Evolutionary conservation across 2,888 invertebrate genomes (phyloP).

Genomic region (Apamea monoglypha): DNA sequence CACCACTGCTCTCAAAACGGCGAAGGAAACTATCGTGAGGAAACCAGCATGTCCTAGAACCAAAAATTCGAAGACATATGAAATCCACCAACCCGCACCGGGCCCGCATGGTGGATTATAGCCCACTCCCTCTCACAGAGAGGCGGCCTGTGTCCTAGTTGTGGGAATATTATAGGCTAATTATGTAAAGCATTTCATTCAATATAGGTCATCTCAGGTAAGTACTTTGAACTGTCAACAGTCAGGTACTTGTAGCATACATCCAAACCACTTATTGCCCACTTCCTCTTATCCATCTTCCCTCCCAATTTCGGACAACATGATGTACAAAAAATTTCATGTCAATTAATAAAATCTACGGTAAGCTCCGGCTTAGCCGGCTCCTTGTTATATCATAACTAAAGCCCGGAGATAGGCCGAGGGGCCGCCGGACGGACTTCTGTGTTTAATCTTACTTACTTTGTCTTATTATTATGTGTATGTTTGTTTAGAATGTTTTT

Average conservation of each 20-base stretch:
- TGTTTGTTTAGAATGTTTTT: slow-evolving; percentile 32
- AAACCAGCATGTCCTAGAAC: too few species aligned
- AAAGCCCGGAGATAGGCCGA: slow-evolving; percentile 77
- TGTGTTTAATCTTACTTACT: slow-evolving; percentile 9
- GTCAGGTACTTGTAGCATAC: neutral
- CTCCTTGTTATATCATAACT: slow-evolving; percentile 87
- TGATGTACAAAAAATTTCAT: slow-evolving; percentile 80
- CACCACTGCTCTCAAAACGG: too few species aligned
- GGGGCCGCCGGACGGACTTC: slow-evolving; percentile 40
- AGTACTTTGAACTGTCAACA: neutral
- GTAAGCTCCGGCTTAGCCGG: slow-evolving; percentile 85
- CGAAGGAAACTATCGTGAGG: too few species aligned
- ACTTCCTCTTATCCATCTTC: neutral
- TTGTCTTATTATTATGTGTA: neutral
- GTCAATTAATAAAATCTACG: slow-evolving; percentile 88
- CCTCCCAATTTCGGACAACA: slow-evolving; percentile 41
- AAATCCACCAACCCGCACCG: too few species aligned
- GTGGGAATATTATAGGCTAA: too few species aligned
- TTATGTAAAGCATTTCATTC: neutral
- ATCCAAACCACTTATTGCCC: neutral
- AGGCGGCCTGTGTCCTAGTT: too few species aligned
- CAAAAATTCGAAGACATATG: too few species aligned
- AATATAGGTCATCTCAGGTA: neutral
- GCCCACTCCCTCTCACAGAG: too few species aligned
- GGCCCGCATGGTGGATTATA: too few species aligned